Conservation (phyloP, 2,888 invertebrate species). For the Prosopocoilus inquinatus region DNA sequence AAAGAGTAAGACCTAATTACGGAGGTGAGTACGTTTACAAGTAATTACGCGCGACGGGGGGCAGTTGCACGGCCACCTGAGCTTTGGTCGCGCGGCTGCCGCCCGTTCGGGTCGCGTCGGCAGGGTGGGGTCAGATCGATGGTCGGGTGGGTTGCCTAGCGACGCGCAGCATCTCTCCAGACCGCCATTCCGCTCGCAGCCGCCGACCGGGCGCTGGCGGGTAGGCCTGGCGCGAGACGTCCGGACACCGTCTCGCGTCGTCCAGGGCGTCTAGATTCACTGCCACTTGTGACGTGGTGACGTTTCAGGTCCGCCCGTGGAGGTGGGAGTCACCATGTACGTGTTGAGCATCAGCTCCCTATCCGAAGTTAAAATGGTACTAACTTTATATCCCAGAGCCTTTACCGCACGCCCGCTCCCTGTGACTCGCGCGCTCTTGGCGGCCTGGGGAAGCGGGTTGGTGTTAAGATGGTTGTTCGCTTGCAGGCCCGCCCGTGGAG, state of each 20-base stretch:
- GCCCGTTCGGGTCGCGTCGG: conserved; percentile 41
- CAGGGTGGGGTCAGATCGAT: conserved; percentile 51
- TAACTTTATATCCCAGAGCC: conserved; percentile 32
- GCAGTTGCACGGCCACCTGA: conserved; percentile 30
- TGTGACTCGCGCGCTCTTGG: conserved; percentile 45
- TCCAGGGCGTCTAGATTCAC: conserved; percentile 24
- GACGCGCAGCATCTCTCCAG: conserved; percentile 47
- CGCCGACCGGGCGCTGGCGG: conserved; percentile 45
- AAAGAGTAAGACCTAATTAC: conserved; percentile 98
- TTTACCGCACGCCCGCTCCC: conserved; percentile 43
- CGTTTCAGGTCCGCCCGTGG: conserved; percentile 94
- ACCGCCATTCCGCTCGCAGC: conserved; percentile 48
- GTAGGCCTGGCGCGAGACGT: conserved; percentile 31
- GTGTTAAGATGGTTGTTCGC: conserved; percentile 45
- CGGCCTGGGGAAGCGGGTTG: conserved; percentile 47
- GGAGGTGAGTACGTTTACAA: conserved; percentile 72
- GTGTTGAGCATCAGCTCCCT: conserved; percentile 97
- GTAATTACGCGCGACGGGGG: conserved; percentile 18
- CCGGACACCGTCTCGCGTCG: conserved; percentile 20
- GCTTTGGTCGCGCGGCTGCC: conserved; percentile 28
- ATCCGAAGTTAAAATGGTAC: conserved; percentile 98
- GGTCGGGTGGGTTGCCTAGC: conserved; percentile 47
- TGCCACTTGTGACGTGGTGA: conserved; percentile 42
- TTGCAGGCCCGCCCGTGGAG: conserved; percentile 94
- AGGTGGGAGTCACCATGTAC: conserved; percentile 97